Percentiles rank a stretch among this genome's conserved stretches.
phyloP scores from a whole-genome alignment of 1,140 invertebrate species.

The Drosophila quadrilineata region DNA sequence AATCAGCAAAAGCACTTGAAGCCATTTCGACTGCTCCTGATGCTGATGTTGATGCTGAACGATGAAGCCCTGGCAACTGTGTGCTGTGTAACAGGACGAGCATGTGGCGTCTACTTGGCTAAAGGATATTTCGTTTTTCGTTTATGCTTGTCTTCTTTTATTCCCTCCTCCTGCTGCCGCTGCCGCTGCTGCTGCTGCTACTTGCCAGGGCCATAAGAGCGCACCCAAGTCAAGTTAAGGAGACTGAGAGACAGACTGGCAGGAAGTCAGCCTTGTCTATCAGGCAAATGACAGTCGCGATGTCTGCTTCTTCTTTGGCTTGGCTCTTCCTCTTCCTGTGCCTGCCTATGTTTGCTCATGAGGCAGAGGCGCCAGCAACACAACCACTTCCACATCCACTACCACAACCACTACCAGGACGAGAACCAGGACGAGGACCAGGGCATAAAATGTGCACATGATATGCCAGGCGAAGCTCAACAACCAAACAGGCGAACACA shows the following conservation, averaged over 20 bases:
- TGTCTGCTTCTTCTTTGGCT: constrained; percentile 18
- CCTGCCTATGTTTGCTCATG: constrained; percentile 45
- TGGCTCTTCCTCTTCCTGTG: background rate
- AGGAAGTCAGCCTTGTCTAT: constrained; percentile 57
- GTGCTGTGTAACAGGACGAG: background rate
- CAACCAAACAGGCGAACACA: constrained; percentile 40
- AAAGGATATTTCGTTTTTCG: constrained; percentile 59
- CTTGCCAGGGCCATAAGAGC: constrained; percentile 8
- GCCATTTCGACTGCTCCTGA: constrained; percentile 50
- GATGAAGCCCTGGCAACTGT: too few relatives aligned
- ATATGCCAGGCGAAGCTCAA: constrained; percentile 33
- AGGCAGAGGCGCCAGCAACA: constrained; percentile 37
- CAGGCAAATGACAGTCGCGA: constrained; percentile 71
- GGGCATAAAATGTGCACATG: constrained; percentile 43
- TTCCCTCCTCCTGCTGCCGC: too few relatives aligned
- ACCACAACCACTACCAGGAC: too few relatives aligned
- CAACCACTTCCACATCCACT: too few relatives aligned
- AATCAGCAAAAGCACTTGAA: constrained; percentile 76
- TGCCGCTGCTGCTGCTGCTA: too few relatives aligned
- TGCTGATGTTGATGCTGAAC: too few relatives aligned
- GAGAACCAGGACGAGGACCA: too few relatives aligned
- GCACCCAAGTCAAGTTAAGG: constrained; percentile 3
- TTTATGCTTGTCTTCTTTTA: constrained; percentile 2
- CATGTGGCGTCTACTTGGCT: constrained; percentile 7
- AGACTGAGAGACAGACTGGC: background rate